Evolutionary conservation across 2,797 vertebrate genomes (phyloP).

Genomic region (Odontamblyopus lacepedii): DNA sequence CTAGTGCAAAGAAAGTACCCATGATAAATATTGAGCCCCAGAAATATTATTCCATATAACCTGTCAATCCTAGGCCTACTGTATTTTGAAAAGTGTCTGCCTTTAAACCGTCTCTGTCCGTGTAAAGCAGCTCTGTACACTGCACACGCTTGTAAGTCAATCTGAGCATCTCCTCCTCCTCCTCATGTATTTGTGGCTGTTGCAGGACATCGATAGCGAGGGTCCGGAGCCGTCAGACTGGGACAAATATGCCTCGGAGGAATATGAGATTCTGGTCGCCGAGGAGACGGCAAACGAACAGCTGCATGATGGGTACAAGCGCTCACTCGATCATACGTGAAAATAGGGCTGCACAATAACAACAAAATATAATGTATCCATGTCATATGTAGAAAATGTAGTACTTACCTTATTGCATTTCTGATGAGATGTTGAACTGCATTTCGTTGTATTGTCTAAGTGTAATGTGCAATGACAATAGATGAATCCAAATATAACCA

Average conservation of each 20-base stretch:
- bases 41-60: too few relatives aligned
- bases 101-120: neutral
- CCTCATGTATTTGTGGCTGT: constrained; percentile 24
- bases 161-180: neutral
- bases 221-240: constrained; percentile 96
- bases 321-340: neutral
- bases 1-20: too few relatives aligned
- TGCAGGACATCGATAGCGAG: constrained; percentile 91
- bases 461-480: too few relatives aligned
- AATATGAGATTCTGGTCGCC: constrained; percentile 96
- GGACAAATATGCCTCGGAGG: constrained; percentile 97
- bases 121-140: neutral
- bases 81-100: neutral
- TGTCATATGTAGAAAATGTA: too few relatives aligned
- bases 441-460: too few relatives aligned
- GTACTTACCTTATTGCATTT: too few relatives aligned
- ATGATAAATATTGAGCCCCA: too few relatives aligned
- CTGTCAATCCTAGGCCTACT: neutral
- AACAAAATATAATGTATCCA: neutral
- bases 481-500: too few relatives aligned
- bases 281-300: constrained; percentile 96
- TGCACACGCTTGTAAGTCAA: neutral
- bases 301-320: constrained; percentile 89
- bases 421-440: too few relatives aligned
- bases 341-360: neutral